A percentile compares a stretch with the other conserved stretches of the same genome.
These are phyloP conservation scores for Cardiocondyla obscurior DNA, from an alignment of 1,140 invertebrate species.

Conservation along the genomic window DNA sequence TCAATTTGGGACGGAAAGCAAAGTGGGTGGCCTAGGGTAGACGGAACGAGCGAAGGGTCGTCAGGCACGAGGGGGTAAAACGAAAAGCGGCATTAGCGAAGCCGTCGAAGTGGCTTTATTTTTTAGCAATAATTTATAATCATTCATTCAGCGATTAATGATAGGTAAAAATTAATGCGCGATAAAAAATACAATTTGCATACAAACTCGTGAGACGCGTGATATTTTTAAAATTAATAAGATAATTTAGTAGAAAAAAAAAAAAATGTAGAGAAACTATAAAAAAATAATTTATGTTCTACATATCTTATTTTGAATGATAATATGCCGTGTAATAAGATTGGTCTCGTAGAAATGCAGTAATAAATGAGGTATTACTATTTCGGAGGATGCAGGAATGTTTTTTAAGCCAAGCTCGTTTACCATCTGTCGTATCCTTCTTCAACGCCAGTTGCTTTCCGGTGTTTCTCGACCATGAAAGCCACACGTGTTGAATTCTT, in stretches of 20 bases:
- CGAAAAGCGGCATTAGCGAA: constrained; percentile 69
- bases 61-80: constrained; percentile 40
- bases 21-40: constrained; percentile 21
- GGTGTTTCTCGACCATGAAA: constrained; percentile 42
- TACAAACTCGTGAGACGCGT: background rate
- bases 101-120: background rate
- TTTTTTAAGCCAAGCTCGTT: background rate
- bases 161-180: background rate
- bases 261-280: background rate
- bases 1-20: constrained; percentile 78
- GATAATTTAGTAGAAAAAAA: background rate
- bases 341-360: background rate
- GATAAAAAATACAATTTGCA: background rate
- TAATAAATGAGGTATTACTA: constrained; percentile 10
- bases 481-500: constrained; percentile 51
- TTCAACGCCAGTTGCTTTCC: constrained; percentile 29
- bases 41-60: constrained; percentile 31
- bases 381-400: background rate
- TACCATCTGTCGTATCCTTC: constrained; percentile 42
- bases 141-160: background rate
- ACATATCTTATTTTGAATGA: background rate
- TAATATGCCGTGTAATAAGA: too few relatives aligned
- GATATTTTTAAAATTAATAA: background rate
- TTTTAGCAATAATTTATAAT: background rate
- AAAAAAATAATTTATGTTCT: background rate